phyloP scores from a whole-genome alignment of 2,797 vertebrate genomes.

The Danio albolineatus region DNA sequence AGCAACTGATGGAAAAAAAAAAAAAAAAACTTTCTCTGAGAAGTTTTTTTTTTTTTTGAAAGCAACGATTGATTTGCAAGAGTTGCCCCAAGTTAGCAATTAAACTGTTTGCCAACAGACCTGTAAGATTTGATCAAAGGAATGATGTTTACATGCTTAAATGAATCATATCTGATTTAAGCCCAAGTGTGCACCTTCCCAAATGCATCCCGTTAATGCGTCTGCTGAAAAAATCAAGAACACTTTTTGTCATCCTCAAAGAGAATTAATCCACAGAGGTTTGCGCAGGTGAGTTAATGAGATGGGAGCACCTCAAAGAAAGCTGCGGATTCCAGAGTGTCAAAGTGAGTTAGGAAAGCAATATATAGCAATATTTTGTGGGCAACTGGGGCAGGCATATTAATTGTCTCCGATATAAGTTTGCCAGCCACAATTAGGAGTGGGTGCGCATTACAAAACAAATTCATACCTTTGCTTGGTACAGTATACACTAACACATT shows the following conservation, averaged over 20 bases:
- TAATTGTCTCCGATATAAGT: constrained; percentile 55
- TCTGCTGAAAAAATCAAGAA: constrained; percentile 37
- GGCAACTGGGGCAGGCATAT: constrained; percentile 45
- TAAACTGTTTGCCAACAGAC: constrained; percentile 50
- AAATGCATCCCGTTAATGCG: constrained; percentile 20
- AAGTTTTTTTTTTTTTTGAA: constrained; percentile 19
- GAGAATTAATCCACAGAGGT: constrained; percentile 57
- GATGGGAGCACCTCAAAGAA: constrained; percentile 55
- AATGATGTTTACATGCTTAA: constrained; percentile 36
- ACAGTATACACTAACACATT: constrained; percentile 10
- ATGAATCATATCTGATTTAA: constrained; percentile 12
- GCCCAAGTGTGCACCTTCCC: constrained; percentile 23
- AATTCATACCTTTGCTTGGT: neutral
- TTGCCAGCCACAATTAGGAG: constrained; percentile 54
- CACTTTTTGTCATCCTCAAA: constrained; percentile 39
- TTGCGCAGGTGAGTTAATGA: constrained; percentile 67
- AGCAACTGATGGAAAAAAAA: constrained; percentile 52
- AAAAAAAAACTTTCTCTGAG: neutral
- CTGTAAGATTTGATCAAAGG: constrained; percentile 49
- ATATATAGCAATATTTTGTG: constrained; percentile 54
- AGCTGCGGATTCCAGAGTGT: constrained; percentile 58
- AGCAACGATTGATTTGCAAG: constrained; percentile 14
- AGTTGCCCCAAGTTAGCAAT: constrained; percentile 25
- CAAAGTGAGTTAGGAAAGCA: constrained; percentile 66
- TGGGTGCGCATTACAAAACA: constrained; percentile 35